These are phyloP conservation scores for Allophyes oxyacanthae DNA, from an alignment of 2,888 invertebrate genomes.

Conservation along the genomic window DNA sequence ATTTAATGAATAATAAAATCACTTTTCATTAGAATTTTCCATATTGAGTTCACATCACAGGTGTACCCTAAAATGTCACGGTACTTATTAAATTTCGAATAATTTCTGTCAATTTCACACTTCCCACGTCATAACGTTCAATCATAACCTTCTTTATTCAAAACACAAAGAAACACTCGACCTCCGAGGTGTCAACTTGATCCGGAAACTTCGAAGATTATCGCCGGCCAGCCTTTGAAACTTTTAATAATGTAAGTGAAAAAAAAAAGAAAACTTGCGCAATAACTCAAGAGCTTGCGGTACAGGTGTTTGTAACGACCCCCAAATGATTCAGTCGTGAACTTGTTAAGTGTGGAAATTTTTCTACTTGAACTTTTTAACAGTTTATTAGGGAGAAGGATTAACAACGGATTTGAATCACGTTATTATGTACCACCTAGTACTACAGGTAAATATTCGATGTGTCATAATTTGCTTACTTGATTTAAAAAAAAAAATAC, in stretches of 20 bases:
- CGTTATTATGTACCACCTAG: not conserved
- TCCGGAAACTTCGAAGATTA: slow-evolving; percentile 53
- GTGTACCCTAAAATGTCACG: too few species aligned
- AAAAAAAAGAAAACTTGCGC: slow-evolving; percentile 56
- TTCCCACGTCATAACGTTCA: not conserved
- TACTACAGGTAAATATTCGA: too few species aligned
- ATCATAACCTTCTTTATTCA: slow-evolving; percentile 7
- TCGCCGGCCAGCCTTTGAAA: slow-evolving; percentile 56
- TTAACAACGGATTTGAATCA: slow-evolving; percentile 24
- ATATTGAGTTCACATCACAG: too few species aligned
- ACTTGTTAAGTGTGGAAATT: slow-evolving; percentile 65
- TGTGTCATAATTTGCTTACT: too few species aligned
- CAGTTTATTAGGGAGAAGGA: slow-evolving; percentile 45
- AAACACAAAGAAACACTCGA: slow-evolving; percentile 16
- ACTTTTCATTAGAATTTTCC: too few species aligned
- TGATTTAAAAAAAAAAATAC: too few species aligned
- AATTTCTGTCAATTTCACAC: too few species aligned
- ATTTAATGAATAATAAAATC: too few species aligned
- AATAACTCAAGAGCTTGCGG: slow-evolving; percentile 63
- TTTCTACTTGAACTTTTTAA: slow-evolving; percentile 56
- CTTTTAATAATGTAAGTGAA: slow-evolving; percentile 68
- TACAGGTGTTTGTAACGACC: slow-evolving; percentile 65
- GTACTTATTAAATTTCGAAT: too few species aligned
- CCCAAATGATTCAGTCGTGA: slow-evolving; percentile 62
- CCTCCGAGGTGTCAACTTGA: slow-evolving; percentile 41